Evolutionary conservation across 1,140 invertebrate species (phyloP).

Genomic region (Adoxophyes honmai): DNA sequence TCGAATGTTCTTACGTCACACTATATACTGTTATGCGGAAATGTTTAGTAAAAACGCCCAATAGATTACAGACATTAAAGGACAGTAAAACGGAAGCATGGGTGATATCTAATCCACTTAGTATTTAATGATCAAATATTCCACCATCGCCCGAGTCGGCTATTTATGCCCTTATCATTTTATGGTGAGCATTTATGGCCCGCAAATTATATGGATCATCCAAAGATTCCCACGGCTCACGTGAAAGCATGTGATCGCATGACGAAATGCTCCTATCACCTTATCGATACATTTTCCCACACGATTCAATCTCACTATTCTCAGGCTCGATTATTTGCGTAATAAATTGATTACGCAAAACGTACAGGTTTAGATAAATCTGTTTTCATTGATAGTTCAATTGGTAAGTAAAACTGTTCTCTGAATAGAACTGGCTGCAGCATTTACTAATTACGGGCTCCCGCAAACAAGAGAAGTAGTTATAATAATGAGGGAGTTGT

Average conservation of each 20-base stretch:
- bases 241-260: slow-evolving; percentile 59
- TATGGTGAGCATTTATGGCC: slow-evolving; percentile 28
- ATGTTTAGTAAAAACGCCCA: too few species aligned
- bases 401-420: too few species aligned
- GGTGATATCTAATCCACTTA: slow-evolving; percentile 5
- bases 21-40: too few species aligned
- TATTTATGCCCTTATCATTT: neutral
- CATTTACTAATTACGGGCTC: too few species aligned
- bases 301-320: slow-evolving; percentile 34
- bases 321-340: slow-evolving; percentile 44
- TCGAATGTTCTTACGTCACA: too few species aligned
- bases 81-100: too few species aligned
- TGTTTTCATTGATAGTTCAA: too few species aligned
- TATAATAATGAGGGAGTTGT: too few species aligned
- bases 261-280: slow-evolving; percentile 41
- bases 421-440: too few species aligned
- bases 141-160: neutral
- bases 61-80: too few species aligned
- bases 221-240: slow-evolving; percentile 56
- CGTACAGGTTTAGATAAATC: neutral
- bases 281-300: slow-evolving; percentile 57
- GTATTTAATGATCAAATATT: slow-evolving; percentile 9
- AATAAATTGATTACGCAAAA: slow-evolving; percentile 24
- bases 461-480: too few species aligned
- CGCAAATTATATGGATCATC: slow-evolving; percentile 42